Conservation (phyloP, 2,113 vertebrate species). For the Balaeniceps rex region DNA sequence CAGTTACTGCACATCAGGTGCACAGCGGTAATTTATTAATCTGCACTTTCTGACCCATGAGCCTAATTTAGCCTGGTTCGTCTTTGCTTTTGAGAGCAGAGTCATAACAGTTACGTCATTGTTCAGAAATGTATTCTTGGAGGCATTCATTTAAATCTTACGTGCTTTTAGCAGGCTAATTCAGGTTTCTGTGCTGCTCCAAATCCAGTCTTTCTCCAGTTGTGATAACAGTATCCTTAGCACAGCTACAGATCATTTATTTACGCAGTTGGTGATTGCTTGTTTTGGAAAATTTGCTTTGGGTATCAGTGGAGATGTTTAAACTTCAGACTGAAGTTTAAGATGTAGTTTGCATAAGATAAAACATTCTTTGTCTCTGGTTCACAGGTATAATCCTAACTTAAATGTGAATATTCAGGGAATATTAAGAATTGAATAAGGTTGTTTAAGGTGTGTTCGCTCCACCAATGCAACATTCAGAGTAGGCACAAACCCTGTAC, state of each 20-base stretch:
- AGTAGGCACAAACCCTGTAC: background rate
- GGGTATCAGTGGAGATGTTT: background rate
- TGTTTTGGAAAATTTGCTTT: background rate
- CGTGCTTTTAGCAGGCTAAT: background rate
- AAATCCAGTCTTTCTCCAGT: background rate
- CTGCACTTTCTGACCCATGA: background rate
- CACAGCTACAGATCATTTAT: background rate
- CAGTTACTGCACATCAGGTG: background rate
- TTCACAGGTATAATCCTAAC: background rate
- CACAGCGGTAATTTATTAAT: background rate
- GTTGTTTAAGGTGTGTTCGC: background rate
- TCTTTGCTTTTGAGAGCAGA: background rate
- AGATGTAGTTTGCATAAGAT: background rate
- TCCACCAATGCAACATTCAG: background rate
- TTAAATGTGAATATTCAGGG: background rate
- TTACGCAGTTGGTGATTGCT: background rate
- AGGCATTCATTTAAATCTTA: background rate
- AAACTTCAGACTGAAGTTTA: background rate
- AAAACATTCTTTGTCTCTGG: background rate
- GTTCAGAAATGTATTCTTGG: background rate
- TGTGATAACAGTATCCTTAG: background rate
- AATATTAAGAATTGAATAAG: background rate
- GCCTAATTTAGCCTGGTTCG: background rate
- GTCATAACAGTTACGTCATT: background rate
- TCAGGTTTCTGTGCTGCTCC: background rate